Evolutionary conservation across 2,113 vertebrate species (phyloP).

Genomic region (Pteropus alecto): DNA sequence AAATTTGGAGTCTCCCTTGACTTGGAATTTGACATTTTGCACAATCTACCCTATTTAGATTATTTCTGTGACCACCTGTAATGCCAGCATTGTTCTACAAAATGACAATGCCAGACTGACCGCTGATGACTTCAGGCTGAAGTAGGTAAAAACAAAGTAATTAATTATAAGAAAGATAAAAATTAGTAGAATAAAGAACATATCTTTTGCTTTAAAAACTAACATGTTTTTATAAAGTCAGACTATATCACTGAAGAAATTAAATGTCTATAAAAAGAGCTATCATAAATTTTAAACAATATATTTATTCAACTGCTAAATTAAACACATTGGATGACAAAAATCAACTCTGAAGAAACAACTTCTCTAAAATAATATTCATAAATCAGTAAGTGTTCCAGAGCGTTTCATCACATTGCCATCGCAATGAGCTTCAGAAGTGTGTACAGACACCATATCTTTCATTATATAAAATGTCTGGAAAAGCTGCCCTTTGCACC

Average conservation of each 20-base stretch:
- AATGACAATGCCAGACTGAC: slow-evolving; percentile 86
- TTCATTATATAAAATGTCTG: not conserved
- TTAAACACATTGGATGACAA: not conserved
- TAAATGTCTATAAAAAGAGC: not conserved
- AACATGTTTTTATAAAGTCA: not conserved
- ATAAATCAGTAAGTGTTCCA: not conserved
- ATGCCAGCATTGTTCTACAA: slow-evolving; percentile 81
- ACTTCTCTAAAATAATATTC: not conserved
- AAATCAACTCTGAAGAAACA: not conserved
- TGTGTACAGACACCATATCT: rapidly evolving
- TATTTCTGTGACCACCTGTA: slow-evolving; percentile 73
- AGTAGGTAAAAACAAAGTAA: slow-evolving; percentile 79
- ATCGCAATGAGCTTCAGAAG: not conserved
- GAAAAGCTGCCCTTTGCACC: not conserved
- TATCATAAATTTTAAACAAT: not conserved
- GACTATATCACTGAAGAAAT: not conserved
- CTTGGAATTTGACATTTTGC: not conserved
- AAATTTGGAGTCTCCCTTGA: not conserved
- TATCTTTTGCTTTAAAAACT: not conserved
- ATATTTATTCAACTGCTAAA: not conserved
- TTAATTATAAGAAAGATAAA: not conserved
- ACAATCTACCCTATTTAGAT: slow-evolving; percentile 75
- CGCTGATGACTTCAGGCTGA: slow-evolving; percentile 88
- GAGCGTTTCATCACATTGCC: not conserved
- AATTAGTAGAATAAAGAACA: not conserved